Evolutionary conservation across 2,888 invertebrate genomes (phyloP).

Genomic region (Tanypteryx hageni): DNA sequence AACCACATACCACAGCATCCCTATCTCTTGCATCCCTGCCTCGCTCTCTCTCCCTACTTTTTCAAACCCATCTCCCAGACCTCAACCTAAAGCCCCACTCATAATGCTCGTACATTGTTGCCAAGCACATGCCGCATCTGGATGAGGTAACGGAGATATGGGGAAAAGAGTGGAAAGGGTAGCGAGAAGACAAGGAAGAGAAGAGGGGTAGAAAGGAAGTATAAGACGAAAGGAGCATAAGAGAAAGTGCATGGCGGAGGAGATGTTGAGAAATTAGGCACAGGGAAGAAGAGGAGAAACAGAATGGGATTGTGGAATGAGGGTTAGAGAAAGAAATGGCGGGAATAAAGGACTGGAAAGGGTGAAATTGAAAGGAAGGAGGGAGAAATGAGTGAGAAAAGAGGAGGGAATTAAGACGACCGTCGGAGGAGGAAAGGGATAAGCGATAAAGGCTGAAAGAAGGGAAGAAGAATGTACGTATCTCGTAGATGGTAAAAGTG

Average conservation of each 20-base stretch:
- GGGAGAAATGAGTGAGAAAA: neutral
- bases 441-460: neutral
- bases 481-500: no score
- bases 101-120: constrained; percentile 44
- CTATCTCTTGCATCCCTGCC: neutral
- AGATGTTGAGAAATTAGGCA: no score
- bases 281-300: no score
- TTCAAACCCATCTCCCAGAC: neutral
- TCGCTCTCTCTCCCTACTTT: neutral
- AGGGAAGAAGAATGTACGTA: no score
- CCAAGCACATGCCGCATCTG: constrained; percentile 40
- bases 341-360: neutral
- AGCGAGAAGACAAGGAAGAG: no score
- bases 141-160: neutral
- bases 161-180: neutral
- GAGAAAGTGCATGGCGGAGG: no score
- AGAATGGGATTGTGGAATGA: neutral
- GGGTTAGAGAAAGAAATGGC: neutral
- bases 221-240: no score
- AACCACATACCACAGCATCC: constrained; percentile 44
- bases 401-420: neutral
- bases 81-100: constrained; percentile 33
- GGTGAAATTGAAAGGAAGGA: neutral
- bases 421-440: neutral
- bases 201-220: no score